Evolutionary conservation across 2,888 invertebrate species (phyloP), one percentile per base, ranked within the genome.

Genomic region (Oligia strigilis): DNA sequence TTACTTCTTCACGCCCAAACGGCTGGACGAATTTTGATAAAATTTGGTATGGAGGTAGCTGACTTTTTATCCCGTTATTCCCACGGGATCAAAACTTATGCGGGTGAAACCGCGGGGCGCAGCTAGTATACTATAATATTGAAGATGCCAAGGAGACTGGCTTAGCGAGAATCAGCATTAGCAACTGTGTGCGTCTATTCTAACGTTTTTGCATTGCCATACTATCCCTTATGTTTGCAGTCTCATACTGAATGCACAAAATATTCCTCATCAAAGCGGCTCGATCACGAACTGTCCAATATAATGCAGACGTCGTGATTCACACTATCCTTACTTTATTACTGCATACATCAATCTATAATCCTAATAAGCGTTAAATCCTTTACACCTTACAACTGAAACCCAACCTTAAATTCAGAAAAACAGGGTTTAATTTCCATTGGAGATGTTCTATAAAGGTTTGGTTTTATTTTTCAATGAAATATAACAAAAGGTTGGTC

Each of bases 291-390:
- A 75, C 85, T 86, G 80, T 88, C 29, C 77, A 87, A 89, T 89
- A 88, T 92, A 93, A 93, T 92, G 91, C 91, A 92, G 88, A 89
- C 91, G 84, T 94, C 95, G 95, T 95, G 95, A 93, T 93, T 90
- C 89, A 89, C 92, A 92, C 91, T 87, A 87, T 87, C 85, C 85
- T 75, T 66, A 87, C 85, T 91, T 92, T 92, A 93, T 92, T 89
- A 91, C 87, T 80, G 70, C 77, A 82, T 82, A 64, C 64, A 78
- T 84, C 74, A 75, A 77, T 75, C 52, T 81, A 85, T 82, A 88
- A 93, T 90, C 92, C 90, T 89, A 92, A 92, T 90, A 92, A 91
- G 89, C 87, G 79, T 83, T 89, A 86, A 90, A 91, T 91, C 86
- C 86, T 43, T 13, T 71, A 40, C 8, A 23, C 14, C 0, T 2